Evolutionary conservation across 2,888 invertebrate genomes (phyloP).

Genomic region (Eupithecia dodoneata): DNA sequence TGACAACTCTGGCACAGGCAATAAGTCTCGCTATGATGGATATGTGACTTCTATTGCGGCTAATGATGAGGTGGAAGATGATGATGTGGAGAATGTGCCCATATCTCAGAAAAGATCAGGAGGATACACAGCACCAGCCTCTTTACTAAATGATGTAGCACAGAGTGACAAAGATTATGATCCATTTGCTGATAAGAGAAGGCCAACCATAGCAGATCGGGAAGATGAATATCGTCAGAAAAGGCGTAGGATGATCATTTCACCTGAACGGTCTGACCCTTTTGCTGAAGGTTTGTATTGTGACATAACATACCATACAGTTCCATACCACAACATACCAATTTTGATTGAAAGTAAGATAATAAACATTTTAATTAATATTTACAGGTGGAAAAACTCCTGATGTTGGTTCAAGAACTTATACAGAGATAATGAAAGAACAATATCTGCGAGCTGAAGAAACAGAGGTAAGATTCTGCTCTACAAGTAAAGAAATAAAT

Average conservation of each 20-base stretch:
- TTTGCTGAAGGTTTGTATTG: constrained; percentile 95
- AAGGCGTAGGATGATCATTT: constrained; percentile 95
- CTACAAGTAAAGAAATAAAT: background rate
- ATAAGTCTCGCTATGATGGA: constrained; percentile 93
- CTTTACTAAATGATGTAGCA: constrained; percentile 94
- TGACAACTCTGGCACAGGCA: constrained; percentile 86
- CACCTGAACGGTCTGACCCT: constrained; percentile 98
- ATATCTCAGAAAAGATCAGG: constrained; percentile 89
- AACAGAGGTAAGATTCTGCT: constrained; percentile 88
- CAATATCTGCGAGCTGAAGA: constrained; percentile 95
- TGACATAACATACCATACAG: background rate
- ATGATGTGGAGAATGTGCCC: constrained; percentile 92
- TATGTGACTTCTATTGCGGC: constrained; percentile 98
- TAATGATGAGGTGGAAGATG: constrained; percentile 97
- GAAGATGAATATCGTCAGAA: constrained; percentile 98
- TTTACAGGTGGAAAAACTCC: constrained; percentile 98
- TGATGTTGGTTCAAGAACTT: constrained; percentile 96
- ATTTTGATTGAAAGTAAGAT: background rate
- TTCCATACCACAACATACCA: background rate
- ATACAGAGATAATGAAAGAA: constrained; percentile 98
- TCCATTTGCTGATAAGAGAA: constrained; percentile 95
- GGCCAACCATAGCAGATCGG: constrained; percentile 96
- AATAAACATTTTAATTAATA: constrained; percentile 44
- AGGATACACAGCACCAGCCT: constrained; percentile 93
- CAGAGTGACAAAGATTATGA: constrained; percentile 97